phyloP scores from a whole-genome alignment of 2,113 vertebrate species.

The Holacanthus passer region DNA sequence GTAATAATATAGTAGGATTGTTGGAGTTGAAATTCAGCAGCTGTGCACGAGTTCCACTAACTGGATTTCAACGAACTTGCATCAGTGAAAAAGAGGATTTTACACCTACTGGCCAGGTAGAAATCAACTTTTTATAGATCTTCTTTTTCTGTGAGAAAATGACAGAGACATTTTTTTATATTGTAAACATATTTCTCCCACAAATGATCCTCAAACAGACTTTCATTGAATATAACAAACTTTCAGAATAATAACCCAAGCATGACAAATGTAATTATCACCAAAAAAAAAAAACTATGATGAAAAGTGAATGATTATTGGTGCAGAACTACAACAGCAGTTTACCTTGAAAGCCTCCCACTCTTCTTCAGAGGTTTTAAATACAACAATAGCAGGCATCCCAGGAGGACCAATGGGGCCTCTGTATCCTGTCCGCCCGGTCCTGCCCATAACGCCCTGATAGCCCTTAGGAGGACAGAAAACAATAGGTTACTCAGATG shows the following conservation, averaged over 20 bases:
- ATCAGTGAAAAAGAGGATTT: too few relatives aligned
- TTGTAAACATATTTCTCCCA: not conserved
- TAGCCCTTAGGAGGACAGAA: constrained; percentile 76
- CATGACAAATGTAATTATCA: too few relatives aligned
- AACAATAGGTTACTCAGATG: not conserved
- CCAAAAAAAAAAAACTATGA: too few relatives aligned
- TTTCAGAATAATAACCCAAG: too few relatives aligned
- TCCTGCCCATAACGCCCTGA: constrained; percentile 80
- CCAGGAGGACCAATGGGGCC: constrained; percentile 81
- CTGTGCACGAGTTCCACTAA: not conserved
- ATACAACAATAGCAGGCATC: constrained; percentile 81
- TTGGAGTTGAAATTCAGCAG: not conserved
- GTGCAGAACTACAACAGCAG: not conserved
- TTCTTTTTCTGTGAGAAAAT: constrained; percentile 79
- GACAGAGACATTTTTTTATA: not conserved
- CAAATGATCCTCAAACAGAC: not conserved
- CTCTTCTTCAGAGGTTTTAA: constrained; percentile 83
- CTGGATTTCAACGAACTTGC: too few relatives aligned
- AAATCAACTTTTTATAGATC: constrained; percentile 81
- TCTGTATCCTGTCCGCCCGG: constrained; percentile 78
- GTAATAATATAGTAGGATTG: not conserved
- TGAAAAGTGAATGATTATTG: not conserved
- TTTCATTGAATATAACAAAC: too few relatives aligned
- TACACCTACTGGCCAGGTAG: constrained; percentile 83
- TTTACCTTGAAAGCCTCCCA: constrained; percentile 84